A percentile compares a stretch with the other conserved stretches of the same genome.
Conservation (phyloP, 2,113 vertebrate genomes). For the Passer domesticus region DNA sequence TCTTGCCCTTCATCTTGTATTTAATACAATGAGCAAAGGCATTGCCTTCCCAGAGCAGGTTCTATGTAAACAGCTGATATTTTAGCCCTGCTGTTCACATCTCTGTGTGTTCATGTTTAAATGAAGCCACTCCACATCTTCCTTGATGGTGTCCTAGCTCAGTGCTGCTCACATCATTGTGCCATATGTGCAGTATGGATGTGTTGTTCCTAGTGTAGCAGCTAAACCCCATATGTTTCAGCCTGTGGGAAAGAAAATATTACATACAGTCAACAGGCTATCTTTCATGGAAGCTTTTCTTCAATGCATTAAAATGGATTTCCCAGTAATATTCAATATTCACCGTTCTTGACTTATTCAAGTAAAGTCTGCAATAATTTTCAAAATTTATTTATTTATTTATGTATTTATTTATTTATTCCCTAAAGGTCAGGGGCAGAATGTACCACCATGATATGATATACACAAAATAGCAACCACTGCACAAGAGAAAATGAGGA, state of each 20-base stretch:
- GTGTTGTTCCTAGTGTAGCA: slow-evolving; percentile 33
- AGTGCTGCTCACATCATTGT: slow-evolving; percentile 47
- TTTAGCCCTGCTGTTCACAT: background rate
- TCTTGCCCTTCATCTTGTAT: background rate
- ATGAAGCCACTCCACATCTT: slow-evolving; percentile 24
- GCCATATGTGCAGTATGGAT: slow-evolving; percentile 56
- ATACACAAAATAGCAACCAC: background rate
- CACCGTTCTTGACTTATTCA: background rate
- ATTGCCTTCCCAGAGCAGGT: background rate
- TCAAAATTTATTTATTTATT: background rate
- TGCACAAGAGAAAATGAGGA: background rate
- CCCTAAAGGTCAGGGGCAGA: background rate
- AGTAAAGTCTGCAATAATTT: background rate
- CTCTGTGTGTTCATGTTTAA: background rate
- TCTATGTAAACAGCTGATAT: background rate
- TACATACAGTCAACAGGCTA: background rate
- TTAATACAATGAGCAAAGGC: background rate
- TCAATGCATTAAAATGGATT: background rate
- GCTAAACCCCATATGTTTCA: slow-evolving; percentile 46
- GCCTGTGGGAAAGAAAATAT: slow-evolving; percentile 29
- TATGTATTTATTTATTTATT: background rate
- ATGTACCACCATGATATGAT: background rate
- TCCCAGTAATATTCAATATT: background rate
- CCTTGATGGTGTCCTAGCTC: slow-evolving; percentile 31
- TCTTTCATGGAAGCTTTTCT: background rate